Evolutionary conservation across 2,888 invertebrate species (phyloP).

Genomic region (Gerosis bhagava): DNA sequence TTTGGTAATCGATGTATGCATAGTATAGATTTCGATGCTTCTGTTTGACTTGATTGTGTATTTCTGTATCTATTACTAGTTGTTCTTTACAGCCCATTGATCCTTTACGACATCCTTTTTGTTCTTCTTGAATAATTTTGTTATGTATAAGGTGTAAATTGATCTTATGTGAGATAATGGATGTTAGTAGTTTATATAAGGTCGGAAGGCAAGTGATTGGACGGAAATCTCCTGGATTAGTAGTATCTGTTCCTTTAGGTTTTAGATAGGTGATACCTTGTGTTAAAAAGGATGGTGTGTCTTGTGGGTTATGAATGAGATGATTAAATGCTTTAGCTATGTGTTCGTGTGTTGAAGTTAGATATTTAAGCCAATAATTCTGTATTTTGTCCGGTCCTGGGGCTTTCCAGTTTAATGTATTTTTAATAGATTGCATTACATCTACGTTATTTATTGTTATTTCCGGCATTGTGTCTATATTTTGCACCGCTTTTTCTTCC

Average conservation of each 20-base stretch:
- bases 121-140: constrained; percentile 24
- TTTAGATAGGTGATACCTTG: constrained; percentile 18
- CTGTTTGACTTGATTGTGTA: not conserved
- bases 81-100: constrained; percentile 26
- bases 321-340: constrained; percentile 7
- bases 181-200: constrained; percentile 29
- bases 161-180: constrained; percentile 23
- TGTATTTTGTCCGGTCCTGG: constrained; percentile 25
- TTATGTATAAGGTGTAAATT: constrained; percentile 16
- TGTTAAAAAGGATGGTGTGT: constrained; percentile 18
- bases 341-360: constrained; percentile 10
- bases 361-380: constrained; percentile 22
- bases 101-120: constrained; percentile 19
- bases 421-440: constrained; percentile 4
- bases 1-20: too few relatives aligned
- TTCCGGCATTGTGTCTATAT: constrained; percentile 4
- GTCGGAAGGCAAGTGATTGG: constrained; percentile 35
- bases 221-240: constrained; percentile 36
- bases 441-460: constrained; percentile 11
- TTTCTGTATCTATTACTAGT: constrained; percentile 12
- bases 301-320: constrained; percentile 11
- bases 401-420: constrained; percentile 23
- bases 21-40: constrained; percentile 24
- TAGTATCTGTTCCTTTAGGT: constrained; percentile 10
- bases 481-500: constrained; percentile 1